Evolutionary conservation across 30 jellyfish, hydroid and myxozoan genomes (phyloP).

Genomic region (Aurelia coerulea): DNA sequence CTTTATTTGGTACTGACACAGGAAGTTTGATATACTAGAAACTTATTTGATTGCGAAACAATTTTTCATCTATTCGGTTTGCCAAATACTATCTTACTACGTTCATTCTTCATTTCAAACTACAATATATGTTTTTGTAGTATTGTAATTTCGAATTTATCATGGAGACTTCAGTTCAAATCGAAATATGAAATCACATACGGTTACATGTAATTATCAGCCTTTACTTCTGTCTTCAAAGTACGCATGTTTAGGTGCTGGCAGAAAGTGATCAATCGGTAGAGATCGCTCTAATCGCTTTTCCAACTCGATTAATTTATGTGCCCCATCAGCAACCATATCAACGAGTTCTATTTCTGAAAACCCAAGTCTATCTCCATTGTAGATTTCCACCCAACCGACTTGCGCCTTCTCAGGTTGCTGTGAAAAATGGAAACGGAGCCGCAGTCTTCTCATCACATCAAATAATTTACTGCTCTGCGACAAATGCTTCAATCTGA

Average conservation of each 20-base stretch:
- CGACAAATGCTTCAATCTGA: constrained; percentile 61
- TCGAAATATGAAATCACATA: too few species aligned
- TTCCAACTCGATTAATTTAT: constrained; percentile 37
- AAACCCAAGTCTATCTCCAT: constrained; percentile 62
- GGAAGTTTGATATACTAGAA: too few species aligned
- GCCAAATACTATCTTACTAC: too few species aligned
- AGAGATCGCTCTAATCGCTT: constrained; percentile 34
- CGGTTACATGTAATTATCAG: background rate
- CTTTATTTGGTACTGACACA: too few species aligned
- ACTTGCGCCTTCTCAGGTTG: constrained; percentile 42
- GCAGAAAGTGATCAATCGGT: constrained; percentile 33
- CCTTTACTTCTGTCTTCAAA: constrained; percentile 18
- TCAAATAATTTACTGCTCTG: constrained; percentile 42
- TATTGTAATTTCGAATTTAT: too few species aligned
- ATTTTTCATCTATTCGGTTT: too few species aligned
- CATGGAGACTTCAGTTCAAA: too few species aligned
- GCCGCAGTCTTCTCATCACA: constrained; percentile 47
- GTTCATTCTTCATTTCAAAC: too few species aligned
- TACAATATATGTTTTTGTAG: too few species aligned
- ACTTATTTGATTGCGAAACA: too few species aligned
- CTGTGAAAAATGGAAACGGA: constrained; percentile 53
- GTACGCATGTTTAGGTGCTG: constrained; percentile 1
- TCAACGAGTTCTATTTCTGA: constrained; percentile 41
- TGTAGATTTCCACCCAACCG: constrained; percentile 62
- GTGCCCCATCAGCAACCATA: constrained; percentile 49